Base-by-base conservation (phyloP, 1,140 invertebrate species). In the Drosophila nigromelanica region DNA sequence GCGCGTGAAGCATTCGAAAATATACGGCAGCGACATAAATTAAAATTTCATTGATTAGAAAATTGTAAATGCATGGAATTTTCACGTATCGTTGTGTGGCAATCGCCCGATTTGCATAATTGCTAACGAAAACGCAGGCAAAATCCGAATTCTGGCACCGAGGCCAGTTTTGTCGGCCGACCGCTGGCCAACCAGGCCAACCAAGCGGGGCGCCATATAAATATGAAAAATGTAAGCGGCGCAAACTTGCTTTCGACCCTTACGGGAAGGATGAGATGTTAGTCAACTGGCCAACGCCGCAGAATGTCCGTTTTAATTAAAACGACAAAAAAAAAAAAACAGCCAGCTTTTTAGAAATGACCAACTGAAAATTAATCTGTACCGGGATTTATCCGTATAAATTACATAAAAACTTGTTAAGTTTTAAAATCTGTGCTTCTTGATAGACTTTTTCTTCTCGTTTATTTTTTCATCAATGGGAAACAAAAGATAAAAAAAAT, bases 31-130 rank as follows among this genome's bases (percentile, higher is more conserved):
- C 43, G 24, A 52, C 69, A 67, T 72, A 87, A 90, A 90, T 90
- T 90, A 90, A 89, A 90, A 85, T 90, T 90, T 85, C 87, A 90
- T 90, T 90, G 89, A 90, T 90, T 90, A 90, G 80, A 90, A 90
- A 90, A 90, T 90, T 90, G 80, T 90, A 90, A 90, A 90, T 90
- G 89, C 89, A 90, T 90, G 72, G 89, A 90, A 90, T 90, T 89
- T 82, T 45, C 47, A 56, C 69, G 71, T 87, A 90, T 87, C 87
- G 62, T 52, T 61, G 37, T 75, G 71, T 64, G 75, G 89, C 89
- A 67, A 90, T 90, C 89, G 90, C 81, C 75, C 71, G 70, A 90
- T 90, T 90, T 90, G 80, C 89, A 90, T 90, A 90, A 90, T 90
- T 89, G 83, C 76, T 59, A 68, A 27, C 73, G 50, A 75, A 79